Conservation (phyloP, 2,797 vertebrate genomes). For the Siniperca scherzeri region DNA sequence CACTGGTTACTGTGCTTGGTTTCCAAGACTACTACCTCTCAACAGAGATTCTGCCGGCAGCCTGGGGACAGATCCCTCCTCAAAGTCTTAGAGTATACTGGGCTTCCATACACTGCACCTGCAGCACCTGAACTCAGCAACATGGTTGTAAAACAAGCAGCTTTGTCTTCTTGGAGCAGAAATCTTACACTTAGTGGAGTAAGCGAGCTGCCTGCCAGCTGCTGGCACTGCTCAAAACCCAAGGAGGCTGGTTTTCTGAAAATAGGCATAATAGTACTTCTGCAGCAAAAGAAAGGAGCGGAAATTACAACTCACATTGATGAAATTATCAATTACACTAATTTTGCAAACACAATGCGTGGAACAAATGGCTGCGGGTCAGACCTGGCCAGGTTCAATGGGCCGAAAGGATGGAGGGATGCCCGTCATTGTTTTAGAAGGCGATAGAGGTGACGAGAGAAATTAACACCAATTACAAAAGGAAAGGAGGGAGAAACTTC, state of each 20-base stretch:
- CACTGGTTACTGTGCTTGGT: constrained; percentile 19
- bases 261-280: constrained; percentile 27
- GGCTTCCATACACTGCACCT: constrained; percentile 11
- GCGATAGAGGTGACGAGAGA: constrained; percentile 30
- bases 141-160: constrained; percentile 17
- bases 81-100: constrained; percentile 8
- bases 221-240: constrained; percentile 14
- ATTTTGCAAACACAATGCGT: constrained; percentile 1
- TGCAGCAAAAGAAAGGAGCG: constrained; percentile 4
- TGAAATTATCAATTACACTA: constrained; percentile 11
- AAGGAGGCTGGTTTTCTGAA: constrained; percentile 16
- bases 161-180: constrained; percentile 21
- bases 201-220: constrained; percentile 31
- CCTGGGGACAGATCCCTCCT: constrained; percentile 15
- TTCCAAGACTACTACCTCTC: constrained; percentile 49
- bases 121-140: constrained; percentile 37
- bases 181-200: constrained; percentile 19
- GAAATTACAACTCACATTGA: constrained; percentile 17
- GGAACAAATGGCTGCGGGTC: constrained; percentile 7
- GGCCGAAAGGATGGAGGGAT: constrained; percentile 2
- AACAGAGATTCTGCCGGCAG: constrained; percentile 8
- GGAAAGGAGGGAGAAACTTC: constrained; percentile 7
- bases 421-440: constrained; percentile 24
- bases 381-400: constrained; percentile 3
- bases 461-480: constrained; percentile 53